Evolutionary conservation across 2,113 vertebrate species (phyloP).

Genomic region (Numenius arquata): DNA sequence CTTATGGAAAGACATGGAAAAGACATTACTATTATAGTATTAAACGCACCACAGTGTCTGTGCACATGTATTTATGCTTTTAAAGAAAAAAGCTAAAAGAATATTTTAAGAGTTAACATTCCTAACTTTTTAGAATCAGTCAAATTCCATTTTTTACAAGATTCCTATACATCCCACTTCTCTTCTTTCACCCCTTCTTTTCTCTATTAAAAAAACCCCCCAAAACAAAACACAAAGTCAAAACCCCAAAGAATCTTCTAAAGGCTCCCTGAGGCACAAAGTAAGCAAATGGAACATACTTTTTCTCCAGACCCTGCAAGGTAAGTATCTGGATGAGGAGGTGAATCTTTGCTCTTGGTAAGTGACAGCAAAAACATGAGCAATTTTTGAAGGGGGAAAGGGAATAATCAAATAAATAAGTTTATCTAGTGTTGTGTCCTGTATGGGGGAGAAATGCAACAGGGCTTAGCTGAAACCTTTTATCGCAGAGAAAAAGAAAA

Average conservation of each 20-base stretch:
- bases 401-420: not conserved
- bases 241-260: not conserved
- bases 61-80: not conserved
- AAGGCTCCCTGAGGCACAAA: not conserved
- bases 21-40: slow-evolving; percentile 7
- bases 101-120: not conserved
- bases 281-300: not conserved
- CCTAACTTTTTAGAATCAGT: not conserved
- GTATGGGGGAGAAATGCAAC: not conserved
- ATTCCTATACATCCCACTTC: not conserved
- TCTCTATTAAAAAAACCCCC: not conserved
- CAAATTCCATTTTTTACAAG: not conserved
- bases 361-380: not conserved
- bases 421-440: not conserved
- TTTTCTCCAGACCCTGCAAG: not conserved
- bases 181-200: not conserved
- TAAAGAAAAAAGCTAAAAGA: not conserved
- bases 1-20: slow-evolving; percentile 23
- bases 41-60: not conserved
- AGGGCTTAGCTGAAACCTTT: not conserved
- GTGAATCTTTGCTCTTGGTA: not conserved
- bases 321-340: not conserved
- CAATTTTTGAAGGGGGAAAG: not conserved
- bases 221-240: not conserved
- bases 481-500: not conserved